Conservation (phyloP, 2,797 vertebrate species). For the Pseudopleuronectes americanus region DNA sequence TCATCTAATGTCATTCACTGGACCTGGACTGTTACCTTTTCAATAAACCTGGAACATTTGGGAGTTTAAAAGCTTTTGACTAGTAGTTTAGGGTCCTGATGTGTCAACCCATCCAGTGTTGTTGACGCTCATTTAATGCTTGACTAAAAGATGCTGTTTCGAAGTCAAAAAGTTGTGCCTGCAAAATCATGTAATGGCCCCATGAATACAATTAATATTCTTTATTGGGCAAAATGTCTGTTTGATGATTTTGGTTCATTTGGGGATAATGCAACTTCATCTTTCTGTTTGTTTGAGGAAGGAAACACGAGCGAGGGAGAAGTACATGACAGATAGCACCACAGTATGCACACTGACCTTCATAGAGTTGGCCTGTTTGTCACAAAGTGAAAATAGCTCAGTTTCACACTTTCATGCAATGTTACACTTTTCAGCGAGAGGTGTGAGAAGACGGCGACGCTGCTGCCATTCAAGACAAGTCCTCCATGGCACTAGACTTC, state of each 20-base stretch:
- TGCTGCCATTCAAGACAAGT: background rate
- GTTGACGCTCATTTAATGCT: too few species aligned
- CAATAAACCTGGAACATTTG: too few species aligned
- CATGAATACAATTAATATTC: background rate
- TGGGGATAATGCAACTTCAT: slow-evolving; percentile 31
- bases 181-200: too few species aligned
- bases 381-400: background rate
- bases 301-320: slow-evolving; percentile 50
- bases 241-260: background rate
- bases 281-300: slow-evolving; percentile 52
- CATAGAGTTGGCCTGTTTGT: background rate
- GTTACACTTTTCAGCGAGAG: slow-evolving; percentile 16
- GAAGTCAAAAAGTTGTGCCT: background rate
- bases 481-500: too few species aligned
- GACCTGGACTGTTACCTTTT: too few species aligned
- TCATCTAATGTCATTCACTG: too few species aligned
- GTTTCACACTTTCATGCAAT: slow-evolving; percentile 20
- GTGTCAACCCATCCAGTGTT: too few species aligned
- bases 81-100: too few species aligned
- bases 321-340: slow-evolving; percentile 24
- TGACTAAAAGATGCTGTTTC: background rate
- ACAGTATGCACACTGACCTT: slow-evolving; percentile 1
- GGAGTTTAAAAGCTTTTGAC: too few species aligned
- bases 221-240: background rate
- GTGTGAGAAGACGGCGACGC: background rate